Base-by-base conservation (phyloP, 2,888 invertebrate genomes). In the Dicranocentrus wangi region DNA sequence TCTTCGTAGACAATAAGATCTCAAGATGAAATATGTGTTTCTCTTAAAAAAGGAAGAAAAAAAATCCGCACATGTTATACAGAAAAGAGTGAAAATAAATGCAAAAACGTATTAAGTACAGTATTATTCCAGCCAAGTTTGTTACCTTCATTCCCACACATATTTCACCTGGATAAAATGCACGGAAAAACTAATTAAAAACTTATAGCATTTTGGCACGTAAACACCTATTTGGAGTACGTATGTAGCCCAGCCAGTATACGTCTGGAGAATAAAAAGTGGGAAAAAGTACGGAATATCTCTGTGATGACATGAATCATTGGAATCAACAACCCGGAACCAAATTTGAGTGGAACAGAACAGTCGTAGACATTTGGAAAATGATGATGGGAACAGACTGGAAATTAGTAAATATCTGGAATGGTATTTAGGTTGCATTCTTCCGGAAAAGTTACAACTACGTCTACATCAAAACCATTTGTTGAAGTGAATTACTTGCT, bases 1-100 rank as follows among this genome's bases (percentile, higher is more conserved):
- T 65, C 65, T 75, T 10, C 66, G 75, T 75, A 75, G 75, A 75
- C 75, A 66, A 66, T 75, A 75, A 75, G 75, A 75, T 75, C 75
- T 75, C 75, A 75, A 58, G 27, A 60, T 25, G 28, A 51, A 23
- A 69, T n/a, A 27, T 53, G 47, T 28, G 28, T 17, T 28, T n/a
- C n/a, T n/a, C n/a, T n/a, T n/a, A n/a, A n/a, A 23, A 42, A 39
- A 39, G 15, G 43, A 42, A 17, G 43, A 42, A 58, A 23, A 71
- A 71, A n/a, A n/a, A 42, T 60, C 39, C 13, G 39, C 39, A 55
- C 7, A 55, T 42, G 27, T 21, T 72, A 72, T 61, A 43, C 25
- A 71, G 28, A 55, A 25, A 53, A 65, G 19, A 53, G 23, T 55
- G 21, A 5, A 73, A 63, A 53, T 25, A 63, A 63, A 51, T 15